Conservation (phyloP, 2,113 vertebrate species). For the Sceloporus tristichus region DNA sequence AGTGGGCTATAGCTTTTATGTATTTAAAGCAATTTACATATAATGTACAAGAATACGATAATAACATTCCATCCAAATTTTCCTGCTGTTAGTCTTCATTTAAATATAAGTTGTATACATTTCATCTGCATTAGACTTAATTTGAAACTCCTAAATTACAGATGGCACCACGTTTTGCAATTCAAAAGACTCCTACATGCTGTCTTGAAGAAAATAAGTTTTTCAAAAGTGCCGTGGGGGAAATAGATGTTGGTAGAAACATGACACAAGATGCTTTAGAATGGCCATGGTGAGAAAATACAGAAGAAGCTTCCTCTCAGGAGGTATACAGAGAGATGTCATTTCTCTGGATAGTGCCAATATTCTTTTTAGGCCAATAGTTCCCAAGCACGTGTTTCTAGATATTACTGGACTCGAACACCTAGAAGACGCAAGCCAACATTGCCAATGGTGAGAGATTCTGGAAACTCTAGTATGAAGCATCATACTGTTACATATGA, state of each 20-base stretch:
- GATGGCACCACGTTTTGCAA: neutral
- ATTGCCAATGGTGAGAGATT: neutral
- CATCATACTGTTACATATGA: too few species aligned
- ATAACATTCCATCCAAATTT: neutral
- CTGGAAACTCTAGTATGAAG: neutral
- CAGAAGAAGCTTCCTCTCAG: neutral
- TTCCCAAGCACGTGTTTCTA: neutral
- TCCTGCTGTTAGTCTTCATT: neutral
- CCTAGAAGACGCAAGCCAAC: neutral
- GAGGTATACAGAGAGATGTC: too few species aligned
- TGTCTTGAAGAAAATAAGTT: too few species aligned
- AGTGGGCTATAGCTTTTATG: neutral
- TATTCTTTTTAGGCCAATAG: neutral
- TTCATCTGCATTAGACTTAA: neutral
- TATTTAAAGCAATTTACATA: neutral
- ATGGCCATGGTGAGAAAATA: neutral
- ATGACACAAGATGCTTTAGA: neutral
- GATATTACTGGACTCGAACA: too few species aligned
- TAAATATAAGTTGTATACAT: neutral
- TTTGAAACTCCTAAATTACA: conserved; percentile 4
- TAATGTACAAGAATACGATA: neutral
- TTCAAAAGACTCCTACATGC: neutral
- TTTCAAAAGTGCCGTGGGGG: neutral
- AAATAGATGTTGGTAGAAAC: neutral
- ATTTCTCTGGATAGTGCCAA: neutral